Evolutionary conservation across 2,797 vertebrate genomes (phyloP).

Genomic region (Siniperca obscura): DNA sequence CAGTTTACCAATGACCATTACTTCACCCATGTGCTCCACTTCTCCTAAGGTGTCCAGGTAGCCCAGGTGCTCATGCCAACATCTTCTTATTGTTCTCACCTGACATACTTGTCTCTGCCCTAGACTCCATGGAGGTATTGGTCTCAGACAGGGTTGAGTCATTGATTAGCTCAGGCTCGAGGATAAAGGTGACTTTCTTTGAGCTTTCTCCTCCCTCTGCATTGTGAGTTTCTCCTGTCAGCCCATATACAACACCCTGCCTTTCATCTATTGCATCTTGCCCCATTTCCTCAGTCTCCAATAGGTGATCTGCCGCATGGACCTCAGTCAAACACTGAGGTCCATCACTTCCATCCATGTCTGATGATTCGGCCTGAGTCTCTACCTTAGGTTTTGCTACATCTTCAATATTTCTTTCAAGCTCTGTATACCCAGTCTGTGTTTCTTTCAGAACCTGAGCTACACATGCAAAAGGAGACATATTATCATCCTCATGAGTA

Average conservation of each 20-base stretch:
- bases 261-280: neutral
- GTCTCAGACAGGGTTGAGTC: conserved; percentile 38
- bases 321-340: conserved; percentile 5
- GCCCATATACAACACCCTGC: neutral
- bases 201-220: conserved; percentile 32
- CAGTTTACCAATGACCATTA: neutral
- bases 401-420: neutral
- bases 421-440: neutral
- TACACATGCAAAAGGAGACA: neutral
- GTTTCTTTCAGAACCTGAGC: neutral
- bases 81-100: conserved; percentile 59
- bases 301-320: neutral
- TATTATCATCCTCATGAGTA: neutral
- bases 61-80: conserved; percentile 17
- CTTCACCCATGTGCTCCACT: conserved; percentile 37
- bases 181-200: conserved; percentile 76
- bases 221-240: neutral
- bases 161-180: conserved; percentile 73
- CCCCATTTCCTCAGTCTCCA: conserved; percentile 6
- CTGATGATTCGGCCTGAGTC: neutral
- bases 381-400: neutral
- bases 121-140: conserved; percentile 46
- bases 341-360: neutral
- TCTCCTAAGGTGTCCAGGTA: conserved; percentile 4
- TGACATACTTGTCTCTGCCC: conserved; percentile 58